A percentile compares a stretch with the other conserved stretches of the same genome.
Evolutionary conservation across 2,797 vertebrate species (phyloP).

Genomic region (Naso thynnoides): DNA sequence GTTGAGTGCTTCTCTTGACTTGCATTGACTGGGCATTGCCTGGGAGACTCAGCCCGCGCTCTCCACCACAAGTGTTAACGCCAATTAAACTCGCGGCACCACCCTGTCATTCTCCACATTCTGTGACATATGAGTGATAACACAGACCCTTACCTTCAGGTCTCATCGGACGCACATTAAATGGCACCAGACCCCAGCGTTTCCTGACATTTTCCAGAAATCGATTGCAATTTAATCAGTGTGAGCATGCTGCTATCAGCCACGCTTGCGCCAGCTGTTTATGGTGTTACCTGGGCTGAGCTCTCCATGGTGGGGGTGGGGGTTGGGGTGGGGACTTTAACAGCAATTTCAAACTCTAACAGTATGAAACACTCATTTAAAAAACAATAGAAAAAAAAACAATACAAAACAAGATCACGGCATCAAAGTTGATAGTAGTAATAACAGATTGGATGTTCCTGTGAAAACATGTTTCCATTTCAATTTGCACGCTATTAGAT

Average conservation of each 20-base stretch:
- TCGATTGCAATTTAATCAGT: slow-evolving; percentile 85
- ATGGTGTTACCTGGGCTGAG: slow-evolving; percentile 57
- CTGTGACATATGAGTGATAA: slow-evolving; percentile 82
- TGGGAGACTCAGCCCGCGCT: slow-evolving; percentile 61
- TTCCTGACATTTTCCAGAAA: slow-evolving; percentile 85
- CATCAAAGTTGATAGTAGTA: slow-evolving; percentile 69
- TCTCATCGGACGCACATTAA: slow-evolving; percentile 80
- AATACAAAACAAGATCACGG: slow-evolving; percentile 50
- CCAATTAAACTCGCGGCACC: slow-evolving; percentile 82
- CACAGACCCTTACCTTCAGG: slow-evolving; percentile 79
- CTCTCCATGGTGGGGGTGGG: slow-evolving; percentile 2
- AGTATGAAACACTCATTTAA: slow-evolving; percentile 55
- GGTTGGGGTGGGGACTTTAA: neutral
- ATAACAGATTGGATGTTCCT: slow-evolving; percentile 70
- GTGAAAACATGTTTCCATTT: slow-evolving; percentile 73
- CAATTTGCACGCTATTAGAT: slow-evolving; percentile 76
- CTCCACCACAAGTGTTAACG: slow-evolving; percentile 73
- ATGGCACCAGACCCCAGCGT: slow-evolving; percentile 78
- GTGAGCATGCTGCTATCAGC: slow-evolving; percentile 74
- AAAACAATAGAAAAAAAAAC: slow-evolving; percentile 26
- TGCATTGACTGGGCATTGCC: slow-evolving; percentile 74
- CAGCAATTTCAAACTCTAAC: slow-evolving; percentile 48
- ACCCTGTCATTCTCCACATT: slow-evolving; percentile 77
- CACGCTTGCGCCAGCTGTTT: slow-evolving; percentile 71
- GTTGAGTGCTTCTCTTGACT: slow-evolving; percentile 74